phyloP scores from a whole-genome alignment of 2,888 invertebrate species.

The Drosophila borborema region DNA sequence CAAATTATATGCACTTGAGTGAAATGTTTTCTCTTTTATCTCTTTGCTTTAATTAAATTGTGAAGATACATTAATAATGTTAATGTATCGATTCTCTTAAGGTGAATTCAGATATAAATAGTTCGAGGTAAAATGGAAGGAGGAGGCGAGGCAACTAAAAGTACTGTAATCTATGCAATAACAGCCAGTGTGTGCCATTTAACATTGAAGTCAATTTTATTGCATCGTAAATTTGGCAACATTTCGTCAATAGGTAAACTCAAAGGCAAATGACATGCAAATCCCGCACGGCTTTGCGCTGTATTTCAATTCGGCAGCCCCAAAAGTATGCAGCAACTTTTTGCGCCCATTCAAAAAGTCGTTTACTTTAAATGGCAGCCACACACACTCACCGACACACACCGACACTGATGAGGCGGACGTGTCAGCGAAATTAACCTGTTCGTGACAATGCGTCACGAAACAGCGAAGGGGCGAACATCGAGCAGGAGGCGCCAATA shows the following conservation, averaged over 20 bases:
- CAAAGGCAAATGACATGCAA: constrained; percentile 16
- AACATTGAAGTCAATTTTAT: no score
- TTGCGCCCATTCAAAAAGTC: constrained; percentile 13
- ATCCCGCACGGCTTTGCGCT: constrained; percentile 18
- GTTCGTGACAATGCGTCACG: constrained; percentile 61
- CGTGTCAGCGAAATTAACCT: constrained; percentile 72
- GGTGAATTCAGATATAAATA: no score
- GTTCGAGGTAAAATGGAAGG: no score
- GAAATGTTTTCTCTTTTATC: no score
- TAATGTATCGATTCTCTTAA: no score
- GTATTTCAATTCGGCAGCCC: constrained; percentile 39
- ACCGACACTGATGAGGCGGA: constrained; percentile 23
- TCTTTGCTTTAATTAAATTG: no score
- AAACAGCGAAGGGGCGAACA: constrained; percentile 6
- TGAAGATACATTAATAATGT: no score
- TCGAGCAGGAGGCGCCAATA: constrained; percentile 44
- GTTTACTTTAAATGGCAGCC: constrained; percentile 43
- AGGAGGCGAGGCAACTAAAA: no score
- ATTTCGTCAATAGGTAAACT: constrained; percentile 53
- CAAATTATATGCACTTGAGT: background rate
- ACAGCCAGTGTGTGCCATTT: no score
- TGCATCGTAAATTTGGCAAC: constrained; percentile 8
- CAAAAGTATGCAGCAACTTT: constrained; percentile 50
- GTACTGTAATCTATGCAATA: no score
- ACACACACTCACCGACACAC: background rate